phyloP scores from a whole-genome alignment of 2,113 vertebrate genomes.

The Dasyornis broadbenti region DNA sequence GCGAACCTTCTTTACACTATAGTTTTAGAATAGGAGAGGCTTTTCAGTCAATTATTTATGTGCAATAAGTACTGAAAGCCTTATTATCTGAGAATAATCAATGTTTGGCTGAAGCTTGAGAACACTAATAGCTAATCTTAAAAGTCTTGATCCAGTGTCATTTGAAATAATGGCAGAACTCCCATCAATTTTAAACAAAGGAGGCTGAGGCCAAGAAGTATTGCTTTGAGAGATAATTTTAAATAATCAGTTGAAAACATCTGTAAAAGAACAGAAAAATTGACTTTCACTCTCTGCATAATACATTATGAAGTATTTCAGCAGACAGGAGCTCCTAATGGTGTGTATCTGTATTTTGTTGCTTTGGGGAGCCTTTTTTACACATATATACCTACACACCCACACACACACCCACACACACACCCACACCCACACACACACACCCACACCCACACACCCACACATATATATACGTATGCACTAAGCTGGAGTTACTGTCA shows the following conservation, averaged over 20 bases:
- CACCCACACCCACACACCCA: too few relatives aligned
- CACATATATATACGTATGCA: neutral
- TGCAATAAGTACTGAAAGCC: constrained; percentile 17
- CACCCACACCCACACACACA: too few relatives aligned
- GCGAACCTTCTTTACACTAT: neutral
- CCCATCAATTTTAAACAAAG: neutral
- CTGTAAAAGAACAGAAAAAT: neutral
- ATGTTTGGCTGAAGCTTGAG: constrained; percentile 46
- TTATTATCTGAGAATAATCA: constrained; percentile 51
- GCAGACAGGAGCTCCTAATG: neutral
- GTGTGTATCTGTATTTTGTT: neutral
- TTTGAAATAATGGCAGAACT: constrained; percentile 30
- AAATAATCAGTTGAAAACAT: neutral
- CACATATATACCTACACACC: neutral
- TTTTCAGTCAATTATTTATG: constrained; percentile 58
- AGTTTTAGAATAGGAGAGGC: neutral
- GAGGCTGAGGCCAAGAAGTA: neutral
- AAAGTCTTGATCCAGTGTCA: constrained; percentile 14
- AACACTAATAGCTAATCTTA: constrained; percentile 19
- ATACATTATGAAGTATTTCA: neutral
- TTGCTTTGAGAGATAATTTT: neutral
- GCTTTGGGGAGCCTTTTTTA: neutral
- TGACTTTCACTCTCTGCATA: neutral
- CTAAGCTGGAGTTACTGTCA: neutral
- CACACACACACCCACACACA: too few relatives aligned